Base-by-base conservation (phyloP, 2,888 invertebrate species). In the Hecatera dysodea region DNA sequence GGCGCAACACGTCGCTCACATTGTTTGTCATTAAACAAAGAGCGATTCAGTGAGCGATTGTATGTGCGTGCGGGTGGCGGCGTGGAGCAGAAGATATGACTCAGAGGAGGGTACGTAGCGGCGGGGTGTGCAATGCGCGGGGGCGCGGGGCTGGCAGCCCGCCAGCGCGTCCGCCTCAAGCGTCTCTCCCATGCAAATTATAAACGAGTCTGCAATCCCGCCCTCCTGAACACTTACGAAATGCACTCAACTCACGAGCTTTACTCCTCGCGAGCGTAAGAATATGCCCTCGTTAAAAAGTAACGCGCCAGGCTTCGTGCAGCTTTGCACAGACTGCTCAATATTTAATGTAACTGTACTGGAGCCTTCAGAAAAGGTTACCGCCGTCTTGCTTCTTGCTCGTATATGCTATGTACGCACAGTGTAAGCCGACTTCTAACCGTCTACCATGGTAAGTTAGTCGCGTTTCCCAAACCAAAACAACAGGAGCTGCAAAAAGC, bases 181-280 rank as follows among this genome's bases (percentile, higher is more conserved):
- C 24, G 48, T 29, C 67, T 46, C 66, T 60, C 36, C 50, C 50
- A 67, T 75, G 70, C 63, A 73, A 82, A 78, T 78, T 67, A 66
- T 72, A 75, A 78, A 75, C 74, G 70, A 72, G 55, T 29, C 73
- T 69, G 72, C 66, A 48, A 33, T 42, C 57, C 29, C 53, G 24
- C 27, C 70, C 63, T 68, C 64, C 55, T 44, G 24, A 64, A 74
- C 73, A 67, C 75, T 79, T 84, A 76, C 76, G 33, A 75, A 74
- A 74, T 79, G 82, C 82, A 75, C 75, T 83, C 65, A 55, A 27
- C 44, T 70, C 69, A 60, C 70, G 59, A 72, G 74, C 57, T 79
- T 72, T 66, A 67, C 62, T 67, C 61, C 55, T 72, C 66, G 52
- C 19, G 67, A 67, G 48, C 24, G 55, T 74, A 67, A 65, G 44